A percentile compares a stretch with the other conserved stretches of the same genome.
phyloP scores from a whole-genome alignment of 2,797 vertebrate species.

The Rhadinocentrus ornatus region DNA sequence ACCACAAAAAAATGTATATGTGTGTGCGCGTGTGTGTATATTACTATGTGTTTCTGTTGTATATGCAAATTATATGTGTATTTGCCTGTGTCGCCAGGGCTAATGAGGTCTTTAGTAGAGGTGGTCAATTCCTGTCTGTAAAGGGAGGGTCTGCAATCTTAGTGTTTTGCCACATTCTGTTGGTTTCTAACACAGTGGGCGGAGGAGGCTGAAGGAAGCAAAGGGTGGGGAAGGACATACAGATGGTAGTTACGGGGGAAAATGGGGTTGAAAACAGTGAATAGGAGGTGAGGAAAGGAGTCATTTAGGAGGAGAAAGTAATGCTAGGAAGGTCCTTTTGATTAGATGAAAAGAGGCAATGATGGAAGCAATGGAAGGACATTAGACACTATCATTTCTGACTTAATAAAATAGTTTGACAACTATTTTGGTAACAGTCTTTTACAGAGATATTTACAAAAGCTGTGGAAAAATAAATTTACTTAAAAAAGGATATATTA shows the following conservation, averaged over 20 bases:
- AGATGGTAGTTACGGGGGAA: constrained; percentile 44
- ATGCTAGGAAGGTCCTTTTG: background rate
- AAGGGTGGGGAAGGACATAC: constrained; percentile 14
- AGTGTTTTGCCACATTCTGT: constrained; percentile 48
- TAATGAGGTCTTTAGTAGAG: constrained; percentile 65
- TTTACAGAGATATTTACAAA: background rate
- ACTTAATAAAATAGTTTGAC: background rate
- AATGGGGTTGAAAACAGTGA: constrained; percentile 19
- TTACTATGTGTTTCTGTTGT: background rate
- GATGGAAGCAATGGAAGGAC: background rate
- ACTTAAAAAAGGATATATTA: background rate
- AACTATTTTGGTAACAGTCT: background rate
- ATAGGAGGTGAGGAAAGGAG: constrained; percentile 15
- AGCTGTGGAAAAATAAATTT: too few relatives aligned
- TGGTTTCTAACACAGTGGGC: constrained; percentile 18
- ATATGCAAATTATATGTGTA: background rate
- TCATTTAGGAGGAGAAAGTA: constrained; percentile 1
- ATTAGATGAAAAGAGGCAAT: constrained; percentile 3
- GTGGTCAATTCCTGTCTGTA: constrained; percentile 37
- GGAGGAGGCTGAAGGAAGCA: constrained; percentile 5
- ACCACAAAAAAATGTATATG: background rate
- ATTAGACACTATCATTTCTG: background rate
- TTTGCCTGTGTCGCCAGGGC: constrained; percentile 23
- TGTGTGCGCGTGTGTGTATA: too few relatives aligned
- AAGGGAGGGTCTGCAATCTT: constrained; percentile 42